phyloP scores from a whole-genome alignment of 2,888 invertebrate genomes.

The Volucella bombylans region DNA sequence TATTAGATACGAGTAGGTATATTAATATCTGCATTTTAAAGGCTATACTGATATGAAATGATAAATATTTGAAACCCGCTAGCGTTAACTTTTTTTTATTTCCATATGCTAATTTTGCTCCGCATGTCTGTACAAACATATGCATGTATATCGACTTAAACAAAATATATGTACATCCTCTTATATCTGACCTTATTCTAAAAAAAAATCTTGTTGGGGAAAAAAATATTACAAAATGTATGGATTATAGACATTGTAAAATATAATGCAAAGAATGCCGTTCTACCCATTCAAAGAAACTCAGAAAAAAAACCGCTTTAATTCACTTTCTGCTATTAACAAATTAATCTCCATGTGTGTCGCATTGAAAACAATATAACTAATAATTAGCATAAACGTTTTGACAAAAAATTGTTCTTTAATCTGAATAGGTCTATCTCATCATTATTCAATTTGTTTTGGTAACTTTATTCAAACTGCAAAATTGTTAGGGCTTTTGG shows the following conservation, averaged over 20 bases:
- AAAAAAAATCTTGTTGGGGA: not conserved
- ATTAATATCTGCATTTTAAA: constrained; percentile 29
- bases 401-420: constrained; percentile 46
- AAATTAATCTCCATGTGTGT: constrained; percentile 43
- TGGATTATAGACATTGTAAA: constrained; percentile 39
- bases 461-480: constrained; percentile 29
- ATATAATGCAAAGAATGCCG: constrained; percentile 21
- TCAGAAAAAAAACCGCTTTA: constrained; percentile 14
- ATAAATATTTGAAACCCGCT: constrained; percentile 49
- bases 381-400: constrained; percentile 56
- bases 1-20: constrained; percentile 41
- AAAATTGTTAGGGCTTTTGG: constrained; percentile 36
- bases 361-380: constrained; percentile 30
- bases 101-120: constrained; percentile 43
- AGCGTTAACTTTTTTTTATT: constrained; percentile 24
- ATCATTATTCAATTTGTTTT: constrained; percentile 44
- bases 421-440: constrained; percentile 42
- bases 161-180: not conserved
- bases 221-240: constrained; percentile 41
- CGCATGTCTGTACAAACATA: constrained; percentile 18
- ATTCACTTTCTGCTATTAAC: constrained; percentile 40
- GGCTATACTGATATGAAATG: constrained; percentile 37
- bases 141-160: constrained; percentile 10
- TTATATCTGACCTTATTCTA: constrained; percentile 43
- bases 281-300: constrained; percentile 7